Evolutionary conservation across 2,888 invertebrate genomes (phyloP).

Genomic region (Celastrina argiolus): DNA sequence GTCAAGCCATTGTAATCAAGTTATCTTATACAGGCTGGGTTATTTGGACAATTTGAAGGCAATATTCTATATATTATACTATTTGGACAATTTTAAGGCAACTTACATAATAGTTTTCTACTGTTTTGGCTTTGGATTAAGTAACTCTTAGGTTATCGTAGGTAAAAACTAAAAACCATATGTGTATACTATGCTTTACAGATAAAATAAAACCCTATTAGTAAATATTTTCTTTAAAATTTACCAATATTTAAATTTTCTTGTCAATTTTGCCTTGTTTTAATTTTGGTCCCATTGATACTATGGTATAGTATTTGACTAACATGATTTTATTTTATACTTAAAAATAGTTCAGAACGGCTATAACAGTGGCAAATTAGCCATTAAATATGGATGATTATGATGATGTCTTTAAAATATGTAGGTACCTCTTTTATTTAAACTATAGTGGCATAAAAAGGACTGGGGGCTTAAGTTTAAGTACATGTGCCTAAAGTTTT

Average conservation of each 20-base stretch:
- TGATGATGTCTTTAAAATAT: no score
- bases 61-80: background rate
- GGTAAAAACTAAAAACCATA: background rate
- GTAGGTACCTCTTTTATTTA: no score
- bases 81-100: slow-evolving; percentile 11
- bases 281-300: background rate
- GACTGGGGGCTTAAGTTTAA: no score
- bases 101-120: background rate
- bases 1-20: background rate
- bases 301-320: background rate
- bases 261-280: background rate
- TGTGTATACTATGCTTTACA: background rate
- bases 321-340: background rate
- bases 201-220: background rate
- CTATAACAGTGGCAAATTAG: no score
- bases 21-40: background rate
- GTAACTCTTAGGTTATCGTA: no score
- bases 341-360: no score
- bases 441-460: no score
- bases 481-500: no score
- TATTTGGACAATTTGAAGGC: background rate
- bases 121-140: background rate
- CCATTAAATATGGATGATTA: no score
- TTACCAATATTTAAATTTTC: background rate
- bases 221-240: background rate